Base-by-base conservation (phyloP, 2,888 invertebrate species). In the Hirtodrosophila histrioides region DNA sequence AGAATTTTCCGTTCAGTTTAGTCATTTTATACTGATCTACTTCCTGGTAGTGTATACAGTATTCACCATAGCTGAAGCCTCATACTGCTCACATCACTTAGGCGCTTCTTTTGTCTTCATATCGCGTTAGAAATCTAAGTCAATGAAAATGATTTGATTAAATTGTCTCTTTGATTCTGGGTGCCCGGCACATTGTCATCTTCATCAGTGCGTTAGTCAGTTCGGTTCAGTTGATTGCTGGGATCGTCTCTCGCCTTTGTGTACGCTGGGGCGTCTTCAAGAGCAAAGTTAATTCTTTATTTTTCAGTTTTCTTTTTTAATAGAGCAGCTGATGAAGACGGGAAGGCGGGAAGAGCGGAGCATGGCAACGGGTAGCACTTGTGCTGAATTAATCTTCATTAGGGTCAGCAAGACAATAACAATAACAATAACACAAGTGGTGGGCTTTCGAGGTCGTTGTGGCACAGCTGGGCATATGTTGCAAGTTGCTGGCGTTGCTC, bases 361-460 rank as follows among this genome's bases (percentile, higher is more conserved):
- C 39, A 35, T 24, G 39, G 56, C 31, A 40, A 24, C 31, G 43
- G 41, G 49, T 45, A 27, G 57, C 86, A 75, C 80, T 79, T 73
- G 78, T 57, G 72, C 69, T 78, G 77, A 86, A 84, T 84, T 86
- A 86, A 84, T 86, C 84, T 84, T 84, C 84, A 84, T 84, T 84
- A 86, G 68, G 84, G 84, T 74, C 81, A 78, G 56, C 53, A 40
- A 58, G 50, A 54, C 64, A 75, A 66, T 17, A 17, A 17, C 68
- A 55, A 66, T 44, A 55, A 54, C 64, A 74, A 66, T 68, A 55
- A 66, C 46, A 55, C 49, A 67, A 61, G 57, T 53, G 64, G 39
- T 44, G 60, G 63, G 46, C 55, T 61, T 36, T 48, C 31, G 56
- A 50, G 61, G 67, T 66, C 67, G 64, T 44, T 29, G 40, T 51